A percentile compares a stretch with the other conserved stretches of the same genome.
Conservation (phyloP, 2,113 vertebrate species). For the Rana temporaria region DNA sequence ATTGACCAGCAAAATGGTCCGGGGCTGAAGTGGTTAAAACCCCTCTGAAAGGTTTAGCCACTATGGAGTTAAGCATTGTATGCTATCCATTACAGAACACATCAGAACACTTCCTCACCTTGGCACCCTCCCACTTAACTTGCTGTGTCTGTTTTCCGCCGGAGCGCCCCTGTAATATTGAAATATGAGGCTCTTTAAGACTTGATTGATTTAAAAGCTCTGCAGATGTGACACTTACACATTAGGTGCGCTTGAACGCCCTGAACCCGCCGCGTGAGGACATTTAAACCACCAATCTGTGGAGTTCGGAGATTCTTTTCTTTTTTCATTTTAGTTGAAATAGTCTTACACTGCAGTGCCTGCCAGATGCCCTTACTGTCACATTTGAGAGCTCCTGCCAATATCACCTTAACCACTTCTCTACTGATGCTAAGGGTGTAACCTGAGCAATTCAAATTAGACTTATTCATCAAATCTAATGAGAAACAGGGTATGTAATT, state of each 20-base stretch:
- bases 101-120: slow-evolving; percentile 21
- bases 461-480: no score
- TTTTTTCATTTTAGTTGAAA: slow-evolving; percentile 23
- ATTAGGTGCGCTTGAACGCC: slow-evolving; percentile 33
- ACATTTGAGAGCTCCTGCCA: neutral
- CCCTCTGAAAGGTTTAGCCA: neutral
- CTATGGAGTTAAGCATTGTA: neutral
- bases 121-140: slow-evolving; percentile 40
- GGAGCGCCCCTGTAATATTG: slow-evolving; percentile 28
- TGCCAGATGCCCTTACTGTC: slow-evolving; percentile 10
- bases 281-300: slow-evolving; percentile 2
- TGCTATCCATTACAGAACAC: slow-evolving; percentile 1
- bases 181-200: slow-evolving; percentile 47
- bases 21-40: no score
- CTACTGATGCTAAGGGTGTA: neutral
- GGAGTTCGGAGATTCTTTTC: neutral
- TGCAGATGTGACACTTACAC: slow-evolving; percentile 31
- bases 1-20: no score
- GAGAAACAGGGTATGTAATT: no score
- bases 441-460: neutral
- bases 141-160: slow-evolving; percentile 40
- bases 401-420: neutral
- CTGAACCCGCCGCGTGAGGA: slow-evolving; percentile 16
- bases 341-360: slow-evolving; percentile 9
- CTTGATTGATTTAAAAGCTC: slow-evolving; percentile 40